A percentile compares a stretch with the other conserved stretches of the same genome.
phyloP scores from a whole-genome alignment of 2,797 vertebrate genomes.

The Oreochromis mossambicus region DNA sequence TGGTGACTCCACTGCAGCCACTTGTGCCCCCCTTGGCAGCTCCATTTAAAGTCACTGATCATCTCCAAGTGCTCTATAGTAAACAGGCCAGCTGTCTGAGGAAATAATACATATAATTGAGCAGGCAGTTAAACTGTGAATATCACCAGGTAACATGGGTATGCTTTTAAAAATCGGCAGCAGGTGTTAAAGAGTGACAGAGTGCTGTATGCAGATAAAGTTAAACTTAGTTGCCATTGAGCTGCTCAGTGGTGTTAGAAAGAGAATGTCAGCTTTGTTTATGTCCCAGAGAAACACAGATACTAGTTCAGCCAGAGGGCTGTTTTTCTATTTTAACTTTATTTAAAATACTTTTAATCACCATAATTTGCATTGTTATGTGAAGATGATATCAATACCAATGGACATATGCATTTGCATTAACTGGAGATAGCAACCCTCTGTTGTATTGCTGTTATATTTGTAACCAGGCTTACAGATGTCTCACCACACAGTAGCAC shows the following conservation, averaged over 20 bases:
- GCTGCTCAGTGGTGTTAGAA: too few species aligned
- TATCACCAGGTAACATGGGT: neutral
- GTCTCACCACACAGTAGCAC: neutral
- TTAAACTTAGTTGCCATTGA: too few species aligned
- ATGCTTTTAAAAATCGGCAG: neutral
- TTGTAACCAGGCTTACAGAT: neutral
- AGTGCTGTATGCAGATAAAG: too few species aligned
- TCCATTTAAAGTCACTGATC: too few species aligned
- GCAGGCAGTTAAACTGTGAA: neutral
- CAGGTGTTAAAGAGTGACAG: neutral
- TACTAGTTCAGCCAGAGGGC: too few species aligned
- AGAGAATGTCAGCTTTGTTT: too few species aligned
- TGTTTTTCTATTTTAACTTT: neutral
- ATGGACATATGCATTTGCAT: neutral
- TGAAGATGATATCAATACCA: neutral
- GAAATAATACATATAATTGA: too few species aligned
- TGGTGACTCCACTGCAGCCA: neutral
- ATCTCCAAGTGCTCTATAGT: too few species aligned
- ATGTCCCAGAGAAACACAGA: too few species aligned
- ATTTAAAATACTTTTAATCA: neutral
- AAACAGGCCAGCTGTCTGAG: too few species aligned
- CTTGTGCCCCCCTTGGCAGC: too few species aligned
- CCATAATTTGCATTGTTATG: neutral
- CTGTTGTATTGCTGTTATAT: neutral
- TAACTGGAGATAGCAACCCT: neutral